These are phyloP conservation scores for Heliconius erato DNA, from an alignment of 2,888 invertebrate species.

Conservation along the genomic window DNA sequence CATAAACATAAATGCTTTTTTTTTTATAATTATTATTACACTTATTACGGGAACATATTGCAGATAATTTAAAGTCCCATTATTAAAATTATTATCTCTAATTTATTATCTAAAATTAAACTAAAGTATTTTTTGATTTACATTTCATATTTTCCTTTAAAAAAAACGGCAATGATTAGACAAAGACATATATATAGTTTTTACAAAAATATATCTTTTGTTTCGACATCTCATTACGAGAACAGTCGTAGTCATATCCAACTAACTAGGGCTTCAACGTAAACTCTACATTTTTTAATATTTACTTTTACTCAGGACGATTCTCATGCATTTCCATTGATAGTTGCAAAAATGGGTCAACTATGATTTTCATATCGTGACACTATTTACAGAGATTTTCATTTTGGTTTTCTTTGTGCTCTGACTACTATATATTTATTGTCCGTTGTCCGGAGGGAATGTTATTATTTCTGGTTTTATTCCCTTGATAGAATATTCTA, in stretches of 20 bases:
- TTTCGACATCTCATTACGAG: neutral
- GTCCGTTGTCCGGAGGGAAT: neutral
- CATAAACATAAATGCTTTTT: neutral
- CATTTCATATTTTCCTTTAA: neutral
- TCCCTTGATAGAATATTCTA: neutral
- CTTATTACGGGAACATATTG: neutral
- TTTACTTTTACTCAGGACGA: constrained; percentile 11
- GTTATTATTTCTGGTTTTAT: neutral
- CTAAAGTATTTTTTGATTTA: neutral
- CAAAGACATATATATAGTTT: too few species aligned
- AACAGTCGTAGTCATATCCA: neutral
- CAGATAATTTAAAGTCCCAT: neutral
- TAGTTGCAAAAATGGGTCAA: constrained; percentile 32
- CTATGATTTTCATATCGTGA: constrained; percentile 15
- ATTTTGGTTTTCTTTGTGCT: neutral
- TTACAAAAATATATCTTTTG: neutral
- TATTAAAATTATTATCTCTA: too few species aligned
- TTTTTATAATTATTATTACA: neutral
- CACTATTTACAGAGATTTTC: constrained; percentile 10
- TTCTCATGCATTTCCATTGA: constrained; percentile 33
- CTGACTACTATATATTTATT: neutral
- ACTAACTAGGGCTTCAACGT: neutral
- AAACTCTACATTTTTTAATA: constrained; percentile 22
- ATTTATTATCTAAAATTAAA: neutral
- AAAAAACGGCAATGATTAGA: neutral